Percentiles rank a stretch among this genome's conserved stretches.
phyloP scores from a whole-genome alignment of 2,113 vertebrate species.

The Oriolus oriolus region DNA sequence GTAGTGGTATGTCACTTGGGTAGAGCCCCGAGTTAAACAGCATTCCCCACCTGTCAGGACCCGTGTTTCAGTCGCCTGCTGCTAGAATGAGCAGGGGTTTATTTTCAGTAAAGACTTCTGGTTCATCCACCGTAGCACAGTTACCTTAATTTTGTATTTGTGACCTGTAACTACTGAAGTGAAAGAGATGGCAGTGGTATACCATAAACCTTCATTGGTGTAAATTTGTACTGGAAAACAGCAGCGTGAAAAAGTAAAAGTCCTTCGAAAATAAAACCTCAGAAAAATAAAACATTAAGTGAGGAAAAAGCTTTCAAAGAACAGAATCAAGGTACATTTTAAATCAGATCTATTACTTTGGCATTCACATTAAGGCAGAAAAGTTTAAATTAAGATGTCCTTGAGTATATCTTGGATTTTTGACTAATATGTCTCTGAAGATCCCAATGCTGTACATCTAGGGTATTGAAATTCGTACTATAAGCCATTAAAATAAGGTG shows the following conservation, averaged over 20 bases:
- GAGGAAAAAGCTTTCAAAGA: neutral
- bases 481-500: neutral
- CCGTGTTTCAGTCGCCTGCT: accelerated
- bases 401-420: neutral
- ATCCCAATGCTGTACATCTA: neutral
- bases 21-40: neutral
- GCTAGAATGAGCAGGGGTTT: neutral
- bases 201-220: neutral
- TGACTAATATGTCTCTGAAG: neutral
- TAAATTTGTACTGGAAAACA: neutral
- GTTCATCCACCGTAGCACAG: neutral
- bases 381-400: neutral
- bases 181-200: neutral
- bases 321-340: neutral
- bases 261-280: neutral
- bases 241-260: neutral
- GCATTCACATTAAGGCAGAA: neutral
- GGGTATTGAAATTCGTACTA: neutral
- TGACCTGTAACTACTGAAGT: neutral
- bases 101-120: neutral
- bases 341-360: neutral
- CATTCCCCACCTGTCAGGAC: neutral
- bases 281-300: neutral
- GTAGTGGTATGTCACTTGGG: neutral
- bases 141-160: neutral